phyloP scores from a whole-genome alignment of 2,888 invertebrate genomes.

The Pandemis corylana region DNA sequence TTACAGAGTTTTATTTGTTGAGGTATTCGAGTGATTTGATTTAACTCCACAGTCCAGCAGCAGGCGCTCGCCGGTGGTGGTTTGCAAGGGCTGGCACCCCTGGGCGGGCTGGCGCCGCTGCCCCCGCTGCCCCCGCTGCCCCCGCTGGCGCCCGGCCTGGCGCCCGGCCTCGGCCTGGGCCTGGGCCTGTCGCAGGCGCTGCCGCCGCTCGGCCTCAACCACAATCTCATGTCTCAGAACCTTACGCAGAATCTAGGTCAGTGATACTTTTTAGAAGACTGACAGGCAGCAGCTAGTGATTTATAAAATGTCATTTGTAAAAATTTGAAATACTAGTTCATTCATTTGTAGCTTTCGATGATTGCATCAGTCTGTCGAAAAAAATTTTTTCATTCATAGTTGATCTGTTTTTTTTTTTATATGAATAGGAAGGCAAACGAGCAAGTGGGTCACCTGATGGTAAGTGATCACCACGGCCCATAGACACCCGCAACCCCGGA shows the following conservation, averaged over 20 bases:
- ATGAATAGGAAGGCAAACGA: too few species aligned
- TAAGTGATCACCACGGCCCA: too few species aligned
- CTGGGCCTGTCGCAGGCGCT: conserved; percentile 56
- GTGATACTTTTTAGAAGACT: neutral
- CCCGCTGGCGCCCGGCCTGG: conserved; percentile 42
- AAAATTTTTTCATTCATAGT: too few species aligned
- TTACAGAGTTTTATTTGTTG: neutral
- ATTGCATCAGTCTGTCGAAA: too few species aligned
- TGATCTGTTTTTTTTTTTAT: too few species aligned
- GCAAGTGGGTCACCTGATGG: too few species aligned
- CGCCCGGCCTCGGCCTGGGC: conserved; percentile 60
- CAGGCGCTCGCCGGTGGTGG: conserved; percentile 69
- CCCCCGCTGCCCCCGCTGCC: conserved; percentile 50
- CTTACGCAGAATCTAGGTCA: conserved; percentile 10
- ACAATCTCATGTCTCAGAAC: conserved; percentile 41
- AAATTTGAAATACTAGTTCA: too few species aligned
- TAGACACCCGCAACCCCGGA: too few species aligned
- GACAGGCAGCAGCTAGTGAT: too few species aligned
- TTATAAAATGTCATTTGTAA: too few species aligned
- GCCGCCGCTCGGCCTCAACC: conserved; percentile 61
- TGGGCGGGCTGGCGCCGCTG: conserved; percentile 56
- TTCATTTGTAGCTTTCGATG: too few species aligned
- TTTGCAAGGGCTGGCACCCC: conserved; percentile 58
- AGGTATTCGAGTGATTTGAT: neutral
- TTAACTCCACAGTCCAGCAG: conserved; percentile 64